These are phyloP conservation scores for Ptilorrhoa leucosticta DNA, from an alignment of 2,113 vertebrate genomes.

Conservation along the genomic window DNA sequence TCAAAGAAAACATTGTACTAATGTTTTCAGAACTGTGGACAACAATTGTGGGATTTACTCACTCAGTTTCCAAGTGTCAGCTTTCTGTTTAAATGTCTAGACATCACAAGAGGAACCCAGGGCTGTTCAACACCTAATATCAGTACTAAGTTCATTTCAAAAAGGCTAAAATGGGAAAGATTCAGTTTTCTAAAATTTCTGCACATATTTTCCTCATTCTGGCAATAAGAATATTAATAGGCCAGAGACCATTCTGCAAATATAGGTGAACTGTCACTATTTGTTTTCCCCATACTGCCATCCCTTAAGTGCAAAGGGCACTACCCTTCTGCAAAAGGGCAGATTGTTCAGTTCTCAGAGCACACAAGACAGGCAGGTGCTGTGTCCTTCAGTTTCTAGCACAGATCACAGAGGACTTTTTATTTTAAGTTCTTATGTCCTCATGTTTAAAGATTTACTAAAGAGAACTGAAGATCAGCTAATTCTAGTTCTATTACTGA, in stretches of 20 bases:
- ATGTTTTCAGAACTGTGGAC: neutral
- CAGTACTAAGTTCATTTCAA: neutral
- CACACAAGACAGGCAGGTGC: neutral
- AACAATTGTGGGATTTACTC: neutral
- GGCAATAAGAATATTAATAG: neutral
- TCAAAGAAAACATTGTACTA: neutral
- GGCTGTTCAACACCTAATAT: neutral
- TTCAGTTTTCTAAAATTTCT: neutral
- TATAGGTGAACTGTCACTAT: neutral
- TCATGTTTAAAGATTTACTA: neutral
- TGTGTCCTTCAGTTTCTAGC: neutral
- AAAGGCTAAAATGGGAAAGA: neutral
- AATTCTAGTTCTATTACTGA: neutral
- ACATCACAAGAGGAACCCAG: neutral
- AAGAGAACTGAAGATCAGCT: neutral
- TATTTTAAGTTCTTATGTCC: neutral
- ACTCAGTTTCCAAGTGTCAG: neutral
- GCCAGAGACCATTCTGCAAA: neutral
- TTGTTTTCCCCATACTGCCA: neutral
- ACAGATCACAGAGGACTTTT: neutral
- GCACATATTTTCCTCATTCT: neutral
- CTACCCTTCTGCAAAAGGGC: neutral
- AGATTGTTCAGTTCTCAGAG: neutral
- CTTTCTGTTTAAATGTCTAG: neutral
- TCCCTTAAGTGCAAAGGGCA: neutral